These are phyloP conservation scores for Himalopsyche tibetana DNA, from an alignment of 2,888 invertebrate genomes.

Conservation along the genomic window DNA sequence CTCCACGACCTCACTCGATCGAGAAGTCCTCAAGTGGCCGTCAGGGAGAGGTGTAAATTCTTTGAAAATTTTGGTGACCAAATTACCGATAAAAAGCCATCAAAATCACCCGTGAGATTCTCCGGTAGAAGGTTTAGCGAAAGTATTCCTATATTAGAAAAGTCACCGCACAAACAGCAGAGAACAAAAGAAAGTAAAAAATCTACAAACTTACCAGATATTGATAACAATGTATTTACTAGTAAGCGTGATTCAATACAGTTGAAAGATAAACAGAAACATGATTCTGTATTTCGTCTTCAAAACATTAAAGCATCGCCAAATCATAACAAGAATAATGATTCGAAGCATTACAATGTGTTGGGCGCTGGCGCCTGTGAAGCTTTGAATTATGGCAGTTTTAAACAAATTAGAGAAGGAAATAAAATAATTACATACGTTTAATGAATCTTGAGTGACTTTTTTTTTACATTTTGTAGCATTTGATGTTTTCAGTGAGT, in stretches of 20 bases:
- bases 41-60: slow-evolving; percentile 83
- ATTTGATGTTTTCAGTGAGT: neutral
- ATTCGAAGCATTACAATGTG: neutral
- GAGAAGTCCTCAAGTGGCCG: slow-evolving; percentile 76
- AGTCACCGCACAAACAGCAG: slow-evolving; percentile 10
- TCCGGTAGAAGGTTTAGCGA: slow-evolving; percentile 28
- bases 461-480: neutral
- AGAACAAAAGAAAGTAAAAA: neutral
- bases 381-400: slow-evolving; percentile 62
- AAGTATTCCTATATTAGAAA: slow-evolving; percentile 13
- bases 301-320: slow-evolving; percentile 32
- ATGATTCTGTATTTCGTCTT: neutral
- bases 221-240: slow-evolving; percentile 12
- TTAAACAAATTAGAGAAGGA: slow-evolving; percentile 64
- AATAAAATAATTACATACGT: slow-evolving; percentile 65
- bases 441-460: slow-evolving; percentile 45
- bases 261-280: slow-evolving; percentile 31
- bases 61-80: slow-evolving; percentile 77
- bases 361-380: slow-evolving; percentile 44
- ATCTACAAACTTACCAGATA: neutral
- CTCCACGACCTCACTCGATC: slow-evolving; percentile 80
- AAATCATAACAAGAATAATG: slow-evolving; percentile 9
- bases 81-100: slow-evolving; percentile 23
- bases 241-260: slow-evolving; percentile 5
- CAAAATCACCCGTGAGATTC: neutral